phyloP scores from a whole-genome alignment of 92 coral and sea anemone species.

The Heteractis magnifica region DNA sequence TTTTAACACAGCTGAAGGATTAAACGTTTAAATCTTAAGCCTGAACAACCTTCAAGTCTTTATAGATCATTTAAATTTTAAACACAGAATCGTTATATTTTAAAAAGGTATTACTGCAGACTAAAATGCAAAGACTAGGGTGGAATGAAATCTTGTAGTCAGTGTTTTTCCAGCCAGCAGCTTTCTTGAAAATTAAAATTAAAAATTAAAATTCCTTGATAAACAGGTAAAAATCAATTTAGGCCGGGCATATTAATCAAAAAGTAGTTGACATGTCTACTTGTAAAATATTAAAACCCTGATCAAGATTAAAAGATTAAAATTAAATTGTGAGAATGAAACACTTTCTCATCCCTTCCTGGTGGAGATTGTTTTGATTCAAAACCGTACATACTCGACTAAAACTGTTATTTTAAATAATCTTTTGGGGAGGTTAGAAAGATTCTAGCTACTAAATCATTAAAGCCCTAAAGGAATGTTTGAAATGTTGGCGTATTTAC shows the following conservation, averaged over 20 bases:
- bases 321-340: background rate
- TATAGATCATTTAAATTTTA: background rate
- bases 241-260: background rate
- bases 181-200: background rate
- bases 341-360: background rate
- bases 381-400: background rate
- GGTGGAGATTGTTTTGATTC: background rate
- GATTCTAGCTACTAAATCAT: slow-evolving; percentile 1
- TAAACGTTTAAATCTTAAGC: background rate
- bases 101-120: background rate
- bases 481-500: background rate
- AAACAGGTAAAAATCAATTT: background rate
- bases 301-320: background rate
- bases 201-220: background rate
- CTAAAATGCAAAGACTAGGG: no score
- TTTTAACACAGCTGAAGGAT: background rate
- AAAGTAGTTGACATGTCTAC: background rate
- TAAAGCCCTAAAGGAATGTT: slow-evolving; percentile 1
- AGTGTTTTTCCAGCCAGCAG: background rate
- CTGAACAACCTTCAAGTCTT: background rate
- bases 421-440: slow-evolving; percentile 1
- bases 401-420: background rate
- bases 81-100: background rate
- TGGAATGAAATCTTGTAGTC: no score
- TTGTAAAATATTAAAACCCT: background rate